These are phyloP conservation scores for Barypeithes pellucidus DNA, from an alignment of 2,888 invertebrate species.

Conservation along the genomic window DNA sequence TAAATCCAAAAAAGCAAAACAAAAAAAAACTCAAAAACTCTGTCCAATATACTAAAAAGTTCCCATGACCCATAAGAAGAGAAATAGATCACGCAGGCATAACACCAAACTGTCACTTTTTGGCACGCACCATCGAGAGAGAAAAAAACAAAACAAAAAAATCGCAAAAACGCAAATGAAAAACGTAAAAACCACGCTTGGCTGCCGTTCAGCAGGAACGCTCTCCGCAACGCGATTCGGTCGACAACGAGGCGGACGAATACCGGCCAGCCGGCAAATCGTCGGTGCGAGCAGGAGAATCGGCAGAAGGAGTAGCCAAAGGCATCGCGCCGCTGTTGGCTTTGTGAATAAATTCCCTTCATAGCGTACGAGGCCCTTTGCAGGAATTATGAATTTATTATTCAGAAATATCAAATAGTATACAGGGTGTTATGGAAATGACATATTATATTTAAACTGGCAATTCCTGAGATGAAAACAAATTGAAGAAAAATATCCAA, in stretches of 20 bases:
- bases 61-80: slow-evolving; percentile 13
- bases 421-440: too few species aligned
- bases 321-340: slow-evolving; percentile 2
- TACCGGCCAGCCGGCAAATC: slow-evolving; percentile 30
- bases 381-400: too few species aligned
- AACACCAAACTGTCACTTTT: slow-evolving; percentile 26
- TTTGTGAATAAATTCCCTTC: not conserved
- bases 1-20: slow-evolving; percentile 39
- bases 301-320: slow-evolving; percentile 21
- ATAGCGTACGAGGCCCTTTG: not conserved
- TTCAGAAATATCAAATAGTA: too few species aligned
- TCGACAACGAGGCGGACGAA: slow-evolving; percentile 39
- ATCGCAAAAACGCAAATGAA: slow-evolving; percentile 33
- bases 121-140: slow-evolving; percentile 12
- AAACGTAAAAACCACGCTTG: slow-evolving; percentile 41
- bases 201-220: slow-evolving; percentile 36
- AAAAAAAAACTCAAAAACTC: slow-evolving; percentile 20
- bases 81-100: slow-evolving; percentile 2
- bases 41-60: slow-evolving; percentile 18
- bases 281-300: slow-evolving; percentile 29
- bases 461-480: too few species aligned
- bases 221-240: slow-evolving; percentile 33
- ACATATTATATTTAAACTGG: too few species aligned
- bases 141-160: slow-evolving; percentile 24
- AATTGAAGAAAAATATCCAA: too few species aligned